Base-by-base conservation (phyloP, 2,113 vertebrate genomes). In the Shinisaurus crocodilurus region DNA sequence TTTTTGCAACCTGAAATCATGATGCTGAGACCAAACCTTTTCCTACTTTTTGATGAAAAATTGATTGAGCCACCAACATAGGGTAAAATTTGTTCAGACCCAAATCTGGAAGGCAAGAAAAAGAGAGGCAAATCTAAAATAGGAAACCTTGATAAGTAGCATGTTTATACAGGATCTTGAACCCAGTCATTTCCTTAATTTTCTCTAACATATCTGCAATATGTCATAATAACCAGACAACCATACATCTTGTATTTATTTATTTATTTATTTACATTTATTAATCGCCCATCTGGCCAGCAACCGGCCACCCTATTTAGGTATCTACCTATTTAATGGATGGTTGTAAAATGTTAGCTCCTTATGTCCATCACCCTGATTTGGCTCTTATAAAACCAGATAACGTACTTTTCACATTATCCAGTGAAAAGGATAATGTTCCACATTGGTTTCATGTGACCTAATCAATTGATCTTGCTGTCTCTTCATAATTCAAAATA, bases 401-500 rank as follows among this genome's bases (percentile, higher is more conserved):
- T 13, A 15, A 84, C 1, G 25, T 67, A 25, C 40, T 84, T 85
- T 50, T 70, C 65, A 70, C 50, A 15, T 69, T 10, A 54, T 54
- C 50, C 50, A 54, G 9, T 54, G 50, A 54, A 54, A 54, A 54
- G 5, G 50, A 70, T 8, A 72, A 48, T 3, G 32, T 85, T 50
- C 82, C 13, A 7, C 54, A 54, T 34, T 90, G 72, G 75, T 89
- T 91, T 93, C 90, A 50, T 81, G 12, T 87, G 1, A 79, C 9
- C 43, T 90, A 75, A 90, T 65, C 84, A 43, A 50, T 29, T 43
- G 0, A 3, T 75, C 13, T 45, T 45, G 29, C 45, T 77, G 40
- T 67, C 40, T 45, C 50, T 87, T 75, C 90, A 45, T 90, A 50
- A 82, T 93, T 85, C 20, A 45, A 90, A 88, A 54, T 79, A 27